Evolutionary conservation across 2,888 invertebrate species (phyloP).

Genomic region (Cartodere bifasciata): DNA sequence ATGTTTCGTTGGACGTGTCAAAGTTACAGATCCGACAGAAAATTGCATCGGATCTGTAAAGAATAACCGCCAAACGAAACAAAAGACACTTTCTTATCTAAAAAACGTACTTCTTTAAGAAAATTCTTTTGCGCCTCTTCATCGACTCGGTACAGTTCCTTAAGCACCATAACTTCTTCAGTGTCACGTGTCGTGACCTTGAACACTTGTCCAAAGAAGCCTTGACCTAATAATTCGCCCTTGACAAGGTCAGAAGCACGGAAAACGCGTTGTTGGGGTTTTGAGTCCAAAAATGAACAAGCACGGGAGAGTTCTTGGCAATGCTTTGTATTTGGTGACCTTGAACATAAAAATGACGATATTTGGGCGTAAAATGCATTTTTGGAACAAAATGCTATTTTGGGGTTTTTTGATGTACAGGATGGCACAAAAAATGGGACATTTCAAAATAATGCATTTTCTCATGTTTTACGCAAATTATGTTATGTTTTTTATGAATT

Average conservation of each 20-base stretch:
- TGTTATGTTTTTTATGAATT: too few relatives aligned
- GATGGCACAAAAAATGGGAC: too few relatives aligned
- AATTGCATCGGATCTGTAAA: too few relatives aligned
- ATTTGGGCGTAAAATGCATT: too few relatives aligned
- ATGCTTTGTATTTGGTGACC: constrained; percentile 32
- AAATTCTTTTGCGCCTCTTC: constrained; percentile 92
- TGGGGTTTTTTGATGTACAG: too few relatives aligned
- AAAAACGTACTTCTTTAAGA: constrained; percentile 62
- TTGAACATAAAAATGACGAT: constrained; percentile 18
- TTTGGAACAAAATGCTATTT: too few relatives aligned
- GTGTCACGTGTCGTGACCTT: constrained; percentile 85
- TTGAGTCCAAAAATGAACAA: constrained; percentile 69
- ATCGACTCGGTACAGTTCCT: constrained; percentile 81
- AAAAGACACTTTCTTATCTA: too few relatives aligned
- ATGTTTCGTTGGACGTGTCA: too few relatives aligned
- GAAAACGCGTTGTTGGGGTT: constrained; percentile 63
- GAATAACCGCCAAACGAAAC: too few relatives aligned
- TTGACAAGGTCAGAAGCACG: constrained; percentile 79
- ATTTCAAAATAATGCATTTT: too few relatives aligned
- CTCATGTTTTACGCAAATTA: too few relatives aligned
- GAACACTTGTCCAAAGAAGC: constrained; percentile 88
- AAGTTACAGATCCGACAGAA: too few relatives aligned
- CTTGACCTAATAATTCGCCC: constrained; percentile 82
- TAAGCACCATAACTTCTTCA: constrained; percentile 89
- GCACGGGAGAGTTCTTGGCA: constrained; percentile 63